Evolutionary conservation across 2,113 vertebrate genomes (phyloP), one percentile per base, ranked within the genome.

Genomic region (Xyrauchen texanus): DNA sequence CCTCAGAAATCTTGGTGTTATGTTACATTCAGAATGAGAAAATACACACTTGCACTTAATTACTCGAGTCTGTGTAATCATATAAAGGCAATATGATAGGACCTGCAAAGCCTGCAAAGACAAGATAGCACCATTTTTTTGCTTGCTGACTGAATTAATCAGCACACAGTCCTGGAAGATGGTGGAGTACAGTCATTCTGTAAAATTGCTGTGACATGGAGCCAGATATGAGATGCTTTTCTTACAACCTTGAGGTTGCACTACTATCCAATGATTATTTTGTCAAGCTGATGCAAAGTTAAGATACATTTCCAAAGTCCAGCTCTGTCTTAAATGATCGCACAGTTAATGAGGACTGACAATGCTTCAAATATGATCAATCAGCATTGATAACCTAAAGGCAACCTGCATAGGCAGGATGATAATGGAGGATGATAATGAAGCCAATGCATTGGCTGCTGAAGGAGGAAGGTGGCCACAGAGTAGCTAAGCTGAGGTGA

Each of bases 1-100:
- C 42, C 2, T 60, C 6, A 15, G 55, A 46, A 60, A 16, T 42
- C 8, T 21, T 53, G n/a, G 16, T 65, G 67, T 78, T 78, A 7
- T 44, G 21, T 52, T 72, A 44, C 62, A 62, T 78, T 63, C 44
- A 13, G 61, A 68, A 75, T 42, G 66, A 46, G 47, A 55, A 79
- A 49, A 81, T 58, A 76, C 52, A 68, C 90, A 89, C 90, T 90
- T 88, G 85, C 90, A 89, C 87, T 89, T 91, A 91, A 92, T 92
- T 91, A 91, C 89, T 90, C 82, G 87, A 88, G 88, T 90, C 89
- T 91, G 88, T 86, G 87, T 90, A 89, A 90, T 89, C 90, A 90
- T 88, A 91, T 90, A 85, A 75, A 86, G 89, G 85, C 77, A 86
- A 82, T 71, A 65, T 55, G 88, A 90, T 89, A 78, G 89, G 83